Evolutionary conservation across 2,797 vertebrate species (phyloP), one percentile per base, ranked within the genome.

Genomic region (Clarias fuscus): DNA sequence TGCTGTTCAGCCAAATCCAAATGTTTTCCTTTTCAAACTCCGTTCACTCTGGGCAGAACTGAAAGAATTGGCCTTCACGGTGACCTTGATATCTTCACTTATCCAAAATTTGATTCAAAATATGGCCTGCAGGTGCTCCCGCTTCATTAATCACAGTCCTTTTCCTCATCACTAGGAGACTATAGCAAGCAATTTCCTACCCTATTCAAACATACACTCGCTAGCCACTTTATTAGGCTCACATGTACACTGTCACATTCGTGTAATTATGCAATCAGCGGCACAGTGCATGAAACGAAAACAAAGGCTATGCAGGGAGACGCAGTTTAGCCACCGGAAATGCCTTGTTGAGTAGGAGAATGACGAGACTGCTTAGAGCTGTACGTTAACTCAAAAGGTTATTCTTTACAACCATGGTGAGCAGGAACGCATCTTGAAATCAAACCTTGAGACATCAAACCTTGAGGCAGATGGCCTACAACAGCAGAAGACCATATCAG

Each of bases 51-150:
- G 58, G 65, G 68, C 59, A 82, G 65, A 87, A 82, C 67, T 77
- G 80, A 71, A 87, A 85, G 73, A 75, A 64, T 53, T 86, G 87
- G 85, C 88, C 84, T 89, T 89, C 86, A 82, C 68, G 58, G 77
- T 86, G 86, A 89, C 86, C 86, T 89, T 88, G 84, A 86, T 68
- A 67, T 83, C 71, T 82, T 82, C 53, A 82, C 53, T 24, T 37
- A 61, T 86, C 40, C n/a, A 67, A 89, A 89, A 85, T 27, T 82
- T 76, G 78, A 72, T 67, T 24, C 72, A 71, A 75, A 86, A 83
- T 40, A 72, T 64, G 58, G 7, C 27, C 18, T 20, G 22, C 75
- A 71, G 77, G 59, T 77, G 71, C 48, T 37, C 27, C 77, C 11
- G n/a, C 65, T 67, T 71, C 53, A 53, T 53, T 87, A 88, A 83